Evolutionary conservation across 2,888 invertebrate genomes (phyloP), one percentile per base, ranked within the genome.

Genomic region (Synanthedon myopaeformis): DNA sequence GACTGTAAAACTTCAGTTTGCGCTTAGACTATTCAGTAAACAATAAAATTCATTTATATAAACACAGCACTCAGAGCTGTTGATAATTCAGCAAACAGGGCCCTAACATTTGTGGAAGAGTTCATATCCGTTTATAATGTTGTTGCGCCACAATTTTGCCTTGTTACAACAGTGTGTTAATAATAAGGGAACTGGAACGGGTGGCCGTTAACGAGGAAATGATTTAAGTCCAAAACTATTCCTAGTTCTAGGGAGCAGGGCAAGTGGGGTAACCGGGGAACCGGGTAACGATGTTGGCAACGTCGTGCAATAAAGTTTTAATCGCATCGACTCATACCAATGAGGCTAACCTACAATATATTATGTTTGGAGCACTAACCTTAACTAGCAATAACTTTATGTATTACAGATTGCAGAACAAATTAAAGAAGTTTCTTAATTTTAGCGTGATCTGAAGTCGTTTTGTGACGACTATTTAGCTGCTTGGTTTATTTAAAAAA

Each of bases 221-320:
- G 62, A 62, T 69, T 62, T 61, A 56, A 59, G 62, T 69, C 67
- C 62, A 62, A 45, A 67, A 67, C 65, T 69, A 57, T 66, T 61
- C 60, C 57, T 70, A 77, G 67, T 74, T 70, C 53, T 55, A 57
- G 56, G 49, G 52, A 54, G 54, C 54, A 10, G 35, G 35, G 10
- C 10, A 35, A 35, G 35, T 10, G 35, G 35, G 35, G 35, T 35
- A 35, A 35, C 6, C 35, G 8, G 35, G 35, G 35, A 35, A 35
- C 35, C 58, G 58, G 64, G 62, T 64, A 69, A 70, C 66, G 64
- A 68, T 68, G 71, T 71, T 67, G 67, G 69, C 71, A 64, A 60
- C 68, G 66, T 66, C 72, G 70, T 72, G 72, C 71, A 70, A 69
- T 72, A 76, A 79, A 79, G 74, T 79, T 79, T 79, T 78, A 79